These are phyloP conservation scores for Bos taurus DNA, from an alignment of 2,113 vertebrate genomes.

Conservation along the genomic window ARS-UCD2.0 NC_037333.1:38059001-38059500, in stretches of 20 bases:
- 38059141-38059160: background rate
- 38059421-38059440: background rate
- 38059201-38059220: background rate
- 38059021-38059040: background rate
- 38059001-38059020: background rate
- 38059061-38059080: background rate
- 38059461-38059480: slow-evolving; percentile 18
- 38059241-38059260: background rate
- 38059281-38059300: background rate
- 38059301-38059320: slow-evolving; percentile 20
- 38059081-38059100: fast-evolving
- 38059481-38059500: slow-evolving; percentile 7
- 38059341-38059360: background rate
- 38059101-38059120: background rate
- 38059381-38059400: background rate
- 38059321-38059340: background rate
- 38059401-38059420: background rate
- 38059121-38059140: background rate
- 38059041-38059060: background rate
- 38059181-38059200: background rate
- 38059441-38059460: background rate
- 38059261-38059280: slow-evolving; percentile 21
- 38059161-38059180: background rate
- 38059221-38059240: background rate
- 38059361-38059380: background rate